A percentile compares a stretch with the other conserved stretches of the same genome.
phyloP scores from a whole-genome alignment of 2,888 invertebrate genomes.

The Cosmia pyralina region DNA sequence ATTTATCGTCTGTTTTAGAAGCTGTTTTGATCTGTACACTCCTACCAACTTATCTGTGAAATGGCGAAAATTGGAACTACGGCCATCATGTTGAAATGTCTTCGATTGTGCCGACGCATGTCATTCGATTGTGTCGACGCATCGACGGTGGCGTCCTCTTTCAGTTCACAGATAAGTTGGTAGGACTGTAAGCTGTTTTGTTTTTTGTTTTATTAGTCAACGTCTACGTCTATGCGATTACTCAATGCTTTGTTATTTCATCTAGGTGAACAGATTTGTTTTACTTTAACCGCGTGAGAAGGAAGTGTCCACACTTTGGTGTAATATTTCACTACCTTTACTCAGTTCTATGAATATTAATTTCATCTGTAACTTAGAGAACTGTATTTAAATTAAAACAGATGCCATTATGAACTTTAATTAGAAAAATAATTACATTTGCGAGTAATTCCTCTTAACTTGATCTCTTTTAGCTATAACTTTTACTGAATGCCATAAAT shows the following conservation, averaged over 20 bases:
- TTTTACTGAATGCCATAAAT: slow-evolving; percentile 16
- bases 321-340: slow-evolving; percentile 39
- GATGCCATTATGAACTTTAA: background rate
- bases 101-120: too few species aligned
- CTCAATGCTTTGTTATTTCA: slow-evolving; percentile 50
- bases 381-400: slow-evolving; percentile 5
- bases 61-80: too few species aligned
- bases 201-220: slow-evolving; percentile 26
- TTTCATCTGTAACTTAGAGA: slow-evolving; percentile 21
- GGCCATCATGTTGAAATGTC: too few species aligned
- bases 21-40: slow-evolving; percentile 34
- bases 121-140: too few species aligned
- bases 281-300: slow-evolving; percentile 58
- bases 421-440: background rate
- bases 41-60: too few species aligned
- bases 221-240: slow-evolving; percentile 28
- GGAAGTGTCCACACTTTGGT: slow-evolving; percentile 54
- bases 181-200: slow-evolving; percentile 20
- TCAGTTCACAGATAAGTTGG: too few species aligned
- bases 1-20: slow-evolving; percentile 35
- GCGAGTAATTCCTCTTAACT: background rate
- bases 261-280: slow-evolving; percentile 53
- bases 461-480: slow-evolving; percentile 4
- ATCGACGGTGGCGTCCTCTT: too few species aligned
- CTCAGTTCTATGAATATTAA: slow-evolving; percentile 41